phyloP scores from a whole-genome alignment of 2,113 vertebrate species.

The Rhipidura dahli region DNA sequence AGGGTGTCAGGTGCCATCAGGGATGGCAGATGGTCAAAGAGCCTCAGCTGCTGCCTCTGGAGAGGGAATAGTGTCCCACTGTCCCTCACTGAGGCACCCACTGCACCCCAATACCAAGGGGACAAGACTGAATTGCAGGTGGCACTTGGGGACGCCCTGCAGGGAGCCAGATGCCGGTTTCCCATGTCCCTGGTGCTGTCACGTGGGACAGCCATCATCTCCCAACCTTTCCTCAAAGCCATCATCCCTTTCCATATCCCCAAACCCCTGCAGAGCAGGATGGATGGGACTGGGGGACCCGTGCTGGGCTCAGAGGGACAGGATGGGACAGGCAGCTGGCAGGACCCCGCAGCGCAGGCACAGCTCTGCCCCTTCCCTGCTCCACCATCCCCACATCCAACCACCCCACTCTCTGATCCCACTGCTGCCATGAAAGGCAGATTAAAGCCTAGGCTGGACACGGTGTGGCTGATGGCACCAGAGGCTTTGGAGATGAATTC shows the following conservation, averaged over 20 bases:
- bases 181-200: not conserved
- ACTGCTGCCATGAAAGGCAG: not conserved
- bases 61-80: not conserved
- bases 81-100: accelerated
- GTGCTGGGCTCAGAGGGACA: not conserved
- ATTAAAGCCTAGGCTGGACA: not conserved
- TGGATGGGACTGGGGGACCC: not conserved
- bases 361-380: not conserved
- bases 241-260: not conserved
- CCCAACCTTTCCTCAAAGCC: not conserved
- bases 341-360: not conserved
- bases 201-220: not conserved
- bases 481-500: not conserved
- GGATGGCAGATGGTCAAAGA: not conserved
- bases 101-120: not conserved
- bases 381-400: not conserved
- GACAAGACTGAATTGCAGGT: not conserved
- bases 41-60: not conserved
- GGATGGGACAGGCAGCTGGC: not conserved
- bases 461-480: accelerated
- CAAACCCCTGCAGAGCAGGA: not conserved
- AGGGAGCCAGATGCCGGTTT: not conserved
- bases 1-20: not conserved
- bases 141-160: not conserved
- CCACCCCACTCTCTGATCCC: not conserved